phyloP scores from a whole-genome alignment of 2,113 vertebrate genomes.

The Corythoichthys intestinalis region DNA sequence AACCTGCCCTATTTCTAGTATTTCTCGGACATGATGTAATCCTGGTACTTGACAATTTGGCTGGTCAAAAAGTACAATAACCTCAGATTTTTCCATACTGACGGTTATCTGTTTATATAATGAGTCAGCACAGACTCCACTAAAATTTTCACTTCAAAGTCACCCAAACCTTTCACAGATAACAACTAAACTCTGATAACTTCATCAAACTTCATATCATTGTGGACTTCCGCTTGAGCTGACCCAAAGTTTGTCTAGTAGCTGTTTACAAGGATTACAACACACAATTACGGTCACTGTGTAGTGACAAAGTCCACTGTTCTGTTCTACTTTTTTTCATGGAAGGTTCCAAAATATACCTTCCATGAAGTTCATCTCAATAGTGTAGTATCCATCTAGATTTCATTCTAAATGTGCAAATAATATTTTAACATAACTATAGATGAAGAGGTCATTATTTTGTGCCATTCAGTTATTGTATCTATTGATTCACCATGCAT shows the following conservation, averaged over 20 bases:
- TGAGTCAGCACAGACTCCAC: neutral
- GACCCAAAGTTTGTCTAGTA: neutral
- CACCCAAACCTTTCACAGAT: neutral
- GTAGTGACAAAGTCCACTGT: constrained; percentile 22
- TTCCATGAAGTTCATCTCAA: neutral
- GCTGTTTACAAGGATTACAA: constrained; percentile 3
- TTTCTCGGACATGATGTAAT: neutral
- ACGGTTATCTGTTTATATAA: neutral
- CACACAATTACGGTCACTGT: constrained; percentile 12
- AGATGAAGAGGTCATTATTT: neutral
- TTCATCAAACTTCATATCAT: constrained; percentile 1
- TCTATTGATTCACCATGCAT: neutral
- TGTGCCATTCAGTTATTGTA: neutral
- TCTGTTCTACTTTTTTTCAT: neutral
- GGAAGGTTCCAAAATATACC: neutral
- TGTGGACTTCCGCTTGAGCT: neutral
- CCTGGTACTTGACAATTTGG: neutral
- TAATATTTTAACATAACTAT: neutral
- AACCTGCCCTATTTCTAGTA: neutral
- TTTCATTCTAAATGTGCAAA: constrained; percentile 2
- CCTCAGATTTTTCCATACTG: neutral
- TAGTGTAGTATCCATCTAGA: neutral
- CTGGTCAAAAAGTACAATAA: neutral
- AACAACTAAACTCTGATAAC: neutral
- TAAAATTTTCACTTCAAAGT: neutral